phyloP scores from a whole-genome alignment of 2,113 vertebrate genomes.

The Orientallactaga bullata region DNA sequence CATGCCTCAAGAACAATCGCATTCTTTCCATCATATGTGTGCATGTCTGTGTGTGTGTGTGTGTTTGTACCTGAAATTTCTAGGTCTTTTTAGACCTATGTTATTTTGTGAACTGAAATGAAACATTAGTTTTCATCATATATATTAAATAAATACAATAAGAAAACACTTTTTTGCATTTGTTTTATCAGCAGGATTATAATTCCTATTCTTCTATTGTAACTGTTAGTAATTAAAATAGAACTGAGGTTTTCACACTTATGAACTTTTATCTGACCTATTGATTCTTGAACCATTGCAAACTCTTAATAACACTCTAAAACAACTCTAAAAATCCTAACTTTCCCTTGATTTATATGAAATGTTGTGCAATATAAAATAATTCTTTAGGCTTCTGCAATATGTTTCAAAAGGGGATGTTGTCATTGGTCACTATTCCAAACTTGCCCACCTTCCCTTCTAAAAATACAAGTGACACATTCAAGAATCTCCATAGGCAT shows the following conservation, averaged over 20 bases:
- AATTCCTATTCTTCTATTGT: neutral
- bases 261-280: slow-evolving; percentile 3
- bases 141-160: neutral
- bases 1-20: slow-evolving; percentile 4
- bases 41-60: no score
- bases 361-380: slow-evolving; percentile 58
- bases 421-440: slow-evolving; percentile 17
- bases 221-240: neutral
- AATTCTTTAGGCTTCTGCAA: slow-evolving; percentile 42
- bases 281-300: neutral
- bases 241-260: neutral
- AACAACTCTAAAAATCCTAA: slow-evolving; percentile 24
- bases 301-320: neutral
- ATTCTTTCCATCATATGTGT: neutral
- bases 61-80: neutral
- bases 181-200: neutral
- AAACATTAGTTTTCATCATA: slow-evolving; percentile 35
- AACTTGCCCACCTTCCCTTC: slow-evolving; percentile 45
- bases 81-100: neutral
- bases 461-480: slow-evolving; percentile 55
- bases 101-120: slow-evolving; percentile 51
- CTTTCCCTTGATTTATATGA: slow-evolving; percentile 47
- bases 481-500: slow-evolving; percentile 62
- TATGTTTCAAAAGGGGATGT: slow-evolving; percentile 37
- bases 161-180: slow-evolving; percentile 27